Conservation (phyloP, 2,888 invertebrate species). For the Clanis bilineata region DNA sequence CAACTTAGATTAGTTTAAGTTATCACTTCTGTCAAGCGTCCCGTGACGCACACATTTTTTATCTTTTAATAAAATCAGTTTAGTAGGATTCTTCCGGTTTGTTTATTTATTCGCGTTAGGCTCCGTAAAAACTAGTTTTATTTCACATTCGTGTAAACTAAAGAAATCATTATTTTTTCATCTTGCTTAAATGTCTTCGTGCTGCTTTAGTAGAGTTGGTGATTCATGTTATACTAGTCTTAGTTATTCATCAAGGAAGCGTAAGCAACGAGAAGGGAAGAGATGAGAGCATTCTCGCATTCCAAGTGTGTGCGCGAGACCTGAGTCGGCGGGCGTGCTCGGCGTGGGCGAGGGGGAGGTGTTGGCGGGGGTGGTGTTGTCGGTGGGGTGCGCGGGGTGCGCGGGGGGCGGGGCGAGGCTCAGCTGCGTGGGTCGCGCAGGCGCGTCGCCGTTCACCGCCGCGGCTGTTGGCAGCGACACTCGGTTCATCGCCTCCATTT, state of each 20-base stretch:
- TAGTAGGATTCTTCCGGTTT: too few relatives aligned
- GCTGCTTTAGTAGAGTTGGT: neutral
- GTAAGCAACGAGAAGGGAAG: constrained; percentile 46
- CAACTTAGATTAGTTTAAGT: too few relatives aligned
- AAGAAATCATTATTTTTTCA: neutral
- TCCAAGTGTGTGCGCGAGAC: constrained; percentile 68
- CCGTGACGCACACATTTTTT: too few relatives aligned
- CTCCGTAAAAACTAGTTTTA: too few relatives aligned
- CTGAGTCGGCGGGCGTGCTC: constrained; percentile 80
- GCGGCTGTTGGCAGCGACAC: constrained; percentile 77
- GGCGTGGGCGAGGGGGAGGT: constrained; percentile 81
- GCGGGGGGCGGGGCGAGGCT: constrained; percentile 73
- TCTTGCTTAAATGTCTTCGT: neutral
- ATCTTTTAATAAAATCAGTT: too few relatives aligned
- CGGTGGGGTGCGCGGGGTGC: constrained; percentile 80
- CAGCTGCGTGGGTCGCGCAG: constrained; percentile 71
- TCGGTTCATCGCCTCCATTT: constrained; percentile 80
- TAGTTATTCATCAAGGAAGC: constrained; percentile 33
- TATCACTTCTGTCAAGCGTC: too few relatives aligned
- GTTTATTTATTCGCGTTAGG: too few relatives aligned
- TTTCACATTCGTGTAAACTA: too few relatives aligned
- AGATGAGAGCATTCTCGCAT: constrained; percentile 38
- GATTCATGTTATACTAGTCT: neutral
- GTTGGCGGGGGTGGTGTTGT: constrained; percentile 68
- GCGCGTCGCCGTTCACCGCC: constrained; percentile 46